Conservation (phyloP, 2,113 vertebrate genomes). For the Oreamnos americanus region DNA sequence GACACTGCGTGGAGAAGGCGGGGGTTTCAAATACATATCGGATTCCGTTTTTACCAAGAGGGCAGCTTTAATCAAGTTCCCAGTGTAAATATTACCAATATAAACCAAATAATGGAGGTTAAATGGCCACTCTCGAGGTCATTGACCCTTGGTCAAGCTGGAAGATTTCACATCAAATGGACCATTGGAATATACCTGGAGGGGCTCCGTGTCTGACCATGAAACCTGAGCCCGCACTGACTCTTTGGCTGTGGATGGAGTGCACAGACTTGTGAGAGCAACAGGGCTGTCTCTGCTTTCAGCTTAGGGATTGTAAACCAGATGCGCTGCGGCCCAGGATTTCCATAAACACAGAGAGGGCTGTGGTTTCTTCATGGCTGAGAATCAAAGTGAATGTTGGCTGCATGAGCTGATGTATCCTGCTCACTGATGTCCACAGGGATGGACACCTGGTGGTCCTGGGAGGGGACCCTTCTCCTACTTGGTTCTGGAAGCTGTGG, state of each 20-base stretch:
- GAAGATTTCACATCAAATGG: constrained; percentile 63
- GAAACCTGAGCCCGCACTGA: constrained; percentile 50
- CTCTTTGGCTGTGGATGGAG: neutral
- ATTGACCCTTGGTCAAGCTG: constrained; percentile 70
- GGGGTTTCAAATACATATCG: constrained; percentile 3
- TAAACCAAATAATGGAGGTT: constrained; percentile 71
- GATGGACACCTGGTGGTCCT: neutral
- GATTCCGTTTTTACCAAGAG: constrained; percentile 56
- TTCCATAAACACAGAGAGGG: neutral
- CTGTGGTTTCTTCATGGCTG: neutral
- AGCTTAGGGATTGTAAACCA: neutral
- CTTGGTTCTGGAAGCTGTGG: neutral
- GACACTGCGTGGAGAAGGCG: constrained; percentile 48
- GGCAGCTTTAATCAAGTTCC: constrained; percentile 74
- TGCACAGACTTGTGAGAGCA: neutral
- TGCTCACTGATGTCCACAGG: neutral
- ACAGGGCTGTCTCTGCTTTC: neutral
- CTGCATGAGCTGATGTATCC: neutral
- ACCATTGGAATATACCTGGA: constrained; percentile 64
- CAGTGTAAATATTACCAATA: constrained; percentile 66
- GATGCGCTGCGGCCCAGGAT: neutral
- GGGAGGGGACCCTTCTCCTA: neutral
- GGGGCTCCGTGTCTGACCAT: neutral
- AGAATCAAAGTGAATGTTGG: neutral
- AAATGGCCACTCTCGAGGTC: constrained; percentile 64